Percentiles rank a stretch among this genome's conserved stretches.
phyloP scores from a whole-genome alignment of 1,140 invertebrate species.

The Eriocheir sinensis region DNA sequence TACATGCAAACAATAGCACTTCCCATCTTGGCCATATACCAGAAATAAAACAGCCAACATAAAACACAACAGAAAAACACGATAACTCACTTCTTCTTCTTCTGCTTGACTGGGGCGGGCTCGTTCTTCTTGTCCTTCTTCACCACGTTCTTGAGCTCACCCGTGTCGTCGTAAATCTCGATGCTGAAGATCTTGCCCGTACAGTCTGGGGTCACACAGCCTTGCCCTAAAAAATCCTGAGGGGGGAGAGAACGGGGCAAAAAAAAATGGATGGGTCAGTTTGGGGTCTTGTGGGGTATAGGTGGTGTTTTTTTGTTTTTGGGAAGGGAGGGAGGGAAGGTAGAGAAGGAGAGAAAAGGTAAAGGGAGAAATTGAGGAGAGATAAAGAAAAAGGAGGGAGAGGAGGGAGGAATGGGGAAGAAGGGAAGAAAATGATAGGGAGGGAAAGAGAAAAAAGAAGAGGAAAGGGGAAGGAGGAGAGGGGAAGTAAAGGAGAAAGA shows the following conservation, averaged over 20 bases:
- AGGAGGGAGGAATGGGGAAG: neutral
- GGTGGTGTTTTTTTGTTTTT: too few relatives aligned
- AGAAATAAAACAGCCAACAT: too few relatives aligned
- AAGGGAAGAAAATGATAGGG: neutral
- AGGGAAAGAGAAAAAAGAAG: neutral
- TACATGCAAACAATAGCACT: too few relatives aligned
- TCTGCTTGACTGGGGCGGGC: conserved; percentile 9
- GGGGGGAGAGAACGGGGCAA: neutral
- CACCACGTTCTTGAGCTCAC: conserved; percentile 59
- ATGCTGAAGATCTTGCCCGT: conserved; percentile 70
- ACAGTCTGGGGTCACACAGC: conserved; percentile 72
- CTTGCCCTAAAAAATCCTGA: conserved; percentile 70
- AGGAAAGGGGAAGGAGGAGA: neutral
- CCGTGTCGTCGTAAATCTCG: conserved; percentile 60
- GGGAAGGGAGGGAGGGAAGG: neutral
- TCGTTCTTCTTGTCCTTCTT: conserved; percentile 60
- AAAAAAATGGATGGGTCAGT: neutral
- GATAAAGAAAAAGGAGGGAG: neutral
- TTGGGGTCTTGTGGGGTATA: too few relatives aligned
- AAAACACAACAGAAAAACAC: neutral
- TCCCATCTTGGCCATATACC: too few relatives aligned
- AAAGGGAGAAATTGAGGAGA: neutral
- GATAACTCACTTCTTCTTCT: conserved; percentile 68
- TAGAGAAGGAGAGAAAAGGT: neutral
- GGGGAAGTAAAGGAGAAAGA: neutral